phyloP scores from a whole-genome alignment of 1,140 invertebrate genomes.

The Drosophila repleta region DNA sequence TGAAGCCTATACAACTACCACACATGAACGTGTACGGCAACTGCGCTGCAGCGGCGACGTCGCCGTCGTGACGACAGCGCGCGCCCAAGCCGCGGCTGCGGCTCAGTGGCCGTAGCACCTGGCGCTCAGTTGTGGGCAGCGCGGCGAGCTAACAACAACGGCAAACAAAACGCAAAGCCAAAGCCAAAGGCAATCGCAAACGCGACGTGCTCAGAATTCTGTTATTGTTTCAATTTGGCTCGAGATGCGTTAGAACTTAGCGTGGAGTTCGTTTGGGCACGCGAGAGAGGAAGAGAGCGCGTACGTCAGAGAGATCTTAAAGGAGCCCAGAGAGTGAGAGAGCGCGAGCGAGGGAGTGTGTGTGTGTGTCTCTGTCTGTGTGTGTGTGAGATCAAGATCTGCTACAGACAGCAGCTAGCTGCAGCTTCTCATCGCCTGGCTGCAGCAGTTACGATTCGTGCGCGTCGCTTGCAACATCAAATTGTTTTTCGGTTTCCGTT shows the following conservation, averaged over 20 bases:
- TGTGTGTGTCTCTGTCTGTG: conserved; percentile 5
- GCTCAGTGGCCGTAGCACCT: conserved; percentile 55
- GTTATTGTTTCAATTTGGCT: conserved; percentile 26
- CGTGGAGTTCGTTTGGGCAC: conserved; percentile 24
- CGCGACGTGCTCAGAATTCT: conserved; percentile 35
- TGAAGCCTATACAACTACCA: conserved; percentile 47
- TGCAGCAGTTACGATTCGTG: conserved; percentile 70
- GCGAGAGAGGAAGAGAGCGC: conserved; percentile 1
- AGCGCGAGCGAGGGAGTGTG: conserved; percentile 34
- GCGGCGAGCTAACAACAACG: conserved; percentile 71
- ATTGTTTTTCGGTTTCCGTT: conserved; percentile 30
- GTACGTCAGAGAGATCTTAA: conserved; percentile 1
- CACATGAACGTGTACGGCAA: neutral
- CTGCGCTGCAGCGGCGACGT: conserved; percentile 19
- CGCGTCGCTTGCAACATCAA: conserved; percentile 67
- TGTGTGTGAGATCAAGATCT: conserved; percentile 42
- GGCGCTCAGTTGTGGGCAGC: conserved; percentile 70
- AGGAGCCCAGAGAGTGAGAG: conserved; percentile 19
- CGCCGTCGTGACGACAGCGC: conserved; percentile 46
- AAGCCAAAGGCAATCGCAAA: conserved; percentile 24
- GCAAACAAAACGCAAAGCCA: conserved; percentile 50
- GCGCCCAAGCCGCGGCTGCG: conserved; percentile 41
- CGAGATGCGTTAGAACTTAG: conserved; percentile 51
- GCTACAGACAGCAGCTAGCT: conserved; percentile 40
- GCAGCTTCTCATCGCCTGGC: conserved; percentile 52